Evolutionary conservation across 2,888 invertebrate species (phyloP).

Genomic region (Chrysolina haemoptera): DNA sequence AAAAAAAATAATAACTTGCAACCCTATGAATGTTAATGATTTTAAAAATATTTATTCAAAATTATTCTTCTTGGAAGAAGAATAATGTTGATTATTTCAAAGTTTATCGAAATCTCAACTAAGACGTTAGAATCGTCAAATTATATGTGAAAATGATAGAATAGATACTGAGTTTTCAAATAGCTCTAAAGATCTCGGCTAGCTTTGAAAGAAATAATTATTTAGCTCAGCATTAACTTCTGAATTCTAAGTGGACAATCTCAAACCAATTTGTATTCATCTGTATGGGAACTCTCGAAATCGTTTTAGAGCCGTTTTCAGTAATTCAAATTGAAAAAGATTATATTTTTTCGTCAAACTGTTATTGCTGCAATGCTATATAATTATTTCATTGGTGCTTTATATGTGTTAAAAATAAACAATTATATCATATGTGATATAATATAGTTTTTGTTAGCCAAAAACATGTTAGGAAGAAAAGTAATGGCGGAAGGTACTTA

Average conservation of each 20-base stretch:
- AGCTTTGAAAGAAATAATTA: slow-evolving; percentile 62
- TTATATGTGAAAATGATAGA: slow-evolving; percentile 48
- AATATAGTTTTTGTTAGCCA: slow-evolving; percentile 59
- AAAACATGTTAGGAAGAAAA: slow-evolving; percentile 43
- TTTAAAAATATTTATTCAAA: slow-evolving; percentile 50
- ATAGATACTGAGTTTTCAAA: slow-evolving; percentile 44
- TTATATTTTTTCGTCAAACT: neutral
- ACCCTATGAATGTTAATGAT: slow-evolving; percentile 46
- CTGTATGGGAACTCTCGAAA: neutral
- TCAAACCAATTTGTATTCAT: neutral
- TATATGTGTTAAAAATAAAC: slow-evolving; percentile 62
- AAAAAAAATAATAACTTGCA: slow-evolving; percentile 29
- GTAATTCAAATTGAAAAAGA: neutral
- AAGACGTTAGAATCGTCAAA: slow-evolving; percentile 41
- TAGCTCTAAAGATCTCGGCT: slow-evolving; percentile 66
- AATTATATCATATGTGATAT: slow-evolving; percentile 66
- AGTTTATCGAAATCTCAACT: slow-evolving; percentile 46
- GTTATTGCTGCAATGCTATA: slow-evolving; percentile 56
- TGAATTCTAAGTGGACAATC: slow-evolving; percentile 36
- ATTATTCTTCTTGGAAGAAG: slow-evolving; percentile 46
- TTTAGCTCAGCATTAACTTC: slow-evolving; percentile 58
- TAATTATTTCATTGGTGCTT: slow-evolving; percentile 65
- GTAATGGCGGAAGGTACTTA: slow-evolving; percentile 43
- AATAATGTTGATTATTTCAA: slow-evolving; percentile 51
- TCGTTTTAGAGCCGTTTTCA: neutral